Evolutionary conservation across 2,797 vertebrate genomes (phyloP), one percentile per base, ranked within the genome.

Genomic region (Esox masquinongy): DNA sequence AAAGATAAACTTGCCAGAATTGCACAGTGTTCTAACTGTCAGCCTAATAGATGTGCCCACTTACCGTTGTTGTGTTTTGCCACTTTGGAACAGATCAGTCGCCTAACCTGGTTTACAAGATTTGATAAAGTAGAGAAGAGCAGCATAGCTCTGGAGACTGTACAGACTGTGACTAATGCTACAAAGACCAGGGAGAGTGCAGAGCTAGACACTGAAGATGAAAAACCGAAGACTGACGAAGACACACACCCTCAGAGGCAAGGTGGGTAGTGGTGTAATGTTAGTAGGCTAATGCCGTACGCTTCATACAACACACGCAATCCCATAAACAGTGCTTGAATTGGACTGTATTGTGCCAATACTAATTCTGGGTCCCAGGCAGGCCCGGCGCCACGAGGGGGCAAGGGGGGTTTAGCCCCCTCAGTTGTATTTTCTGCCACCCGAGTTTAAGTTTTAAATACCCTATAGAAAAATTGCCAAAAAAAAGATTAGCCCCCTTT

Each of bases 71-170:
- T 12, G 16, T 70, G 16, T 56, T 2, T 66, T 24, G 61, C 47
- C 75, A 15, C 29, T 68, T 17, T 17, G 11, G 5, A 36, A 63
- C 88, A 99, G 97, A 82, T 98, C 36, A 94, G 89, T 68, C 94
- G 92, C 16, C 93, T 99, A 39, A 99, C 96, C 39, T 99, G 98
- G 98, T 97, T 93, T 87, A 98, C 96, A 0, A 95, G 95, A 15
- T 94, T 92, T 22, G 95, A 97, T 75, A 81, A 87, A 0, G 76
- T 83, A 73, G 77, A 70, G 76, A 84, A 83, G 79, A 84, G 67
- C 89, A 88, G 47, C 81, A 79, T n/a, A 83, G 72, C 39, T 72
- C 85, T 9, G 88, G 88, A 70, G 84, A 91, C 74, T 75, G 70
- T 63, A 61, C 11, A 19, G 39, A 11, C 43, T 24, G 34, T 43